Base-by-base conservation (phyloP, 2,797 vertebrate genomes). In the Tarsius wallacei region DNA sequence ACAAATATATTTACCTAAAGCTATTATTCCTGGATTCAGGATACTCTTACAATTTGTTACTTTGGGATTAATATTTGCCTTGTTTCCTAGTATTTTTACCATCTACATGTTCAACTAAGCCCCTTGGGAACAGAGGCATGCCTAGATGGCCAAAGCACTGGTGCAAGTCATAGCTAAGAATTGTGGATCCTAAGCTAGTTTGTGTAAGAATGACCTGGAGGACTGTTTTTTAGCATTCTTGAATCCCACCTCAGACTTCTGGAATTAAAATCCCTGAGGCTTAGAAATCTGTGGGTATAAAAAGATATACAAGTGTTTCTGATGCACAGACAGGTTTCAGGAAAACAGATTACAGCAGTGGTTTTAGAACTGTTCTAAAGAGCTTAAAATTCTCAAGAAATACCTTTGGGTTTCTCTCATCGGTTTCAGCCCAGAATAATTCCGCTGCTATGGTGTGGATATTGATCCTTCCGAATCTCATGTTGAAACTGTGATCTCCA, bases 361-460 rank as follows among this genome's bases (percentile, higher is more conserved):
- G 24, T 76, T 89, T 96, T 85, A 90, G 49, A 95, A 86, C 24
- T 91, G 33, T 81, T 91, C 64, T 82, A 1, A 68, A 86, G 70
- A 85, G 68, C 63, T 95, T 93, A 90, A 96, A 78, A 71, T 68
- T 68, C 71, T 84, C 36, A 88, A 51, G 47, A 96, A 90, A 74
- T 22, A 84, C 2, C 36, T 90, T 53, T 91, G 4, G 74, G 5
- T 1, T 83, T 87, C 64, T 82, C 42, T 92, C n/a, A 81, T 36
- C 28, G 55, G 9, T 81, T 93, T 84, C 24, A 68, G 63, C 2
- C 73, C 78, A 94, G 36, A 96, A 94, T 26, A 93, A 78, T 70
- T 15, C 42, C 8, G 71, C 80, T 96, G 66, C n/a, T 70, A 36
- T 21, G 21, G 66, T 70, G 33, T 36, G n/a, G 66, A 33, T 36